Evolutionary conservation across 2,888 invertebrate genomes (phyloP), one percentile per base, ranked within the genome.

Genomic region (Cotesia congregata): DNA sequence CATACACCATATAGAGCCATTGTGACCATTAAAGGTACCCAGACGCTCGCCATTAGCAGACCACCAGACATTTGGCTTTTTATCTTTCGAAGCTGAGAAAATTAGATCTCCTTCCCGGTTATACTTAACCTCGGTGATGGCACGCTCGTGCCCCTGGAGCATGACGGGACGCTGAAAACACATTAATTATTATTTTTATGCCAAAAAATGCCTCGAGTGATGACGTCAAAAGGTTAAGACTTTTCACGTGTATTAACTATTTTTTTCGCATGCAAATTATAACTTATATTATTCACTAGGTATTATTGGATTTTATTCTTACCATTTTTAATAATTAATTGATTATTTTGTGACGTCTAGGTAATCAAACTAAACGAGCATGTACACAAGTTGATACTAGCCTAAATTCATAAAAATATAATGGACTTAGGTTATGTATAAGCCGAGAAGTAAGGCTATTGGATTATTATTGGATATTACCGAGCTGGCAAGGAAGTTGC

Each of bases 81-180:
- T 94, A 91, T 99, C 99, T 90, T 99, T 99, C 7, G 98, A 96
- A 5, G 96, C 94, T 0, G 98, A 97, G 90, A 99, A 99, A 50
- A 99, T 91, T 78, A 99, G 91, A 91, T 99, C 99, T 76, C 99
- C 99, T 90, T 99, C 99, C 68, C 98, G 93, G 90, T 97, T 99
- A 90, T 98, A 99, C 89, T 97, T 98, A 79, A 99, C 97, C 91
- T 98, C 96, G 69, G 99, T 99, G 83, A 99, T 97, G 83, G 99
- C 95, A 94, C 99, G 96, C 90, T 98, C 98, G 91, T 99, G 99
- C 89, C 99, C 99, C 91, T 99, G 98, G 82, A 99, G 93, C 93
- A 98, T 95, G 85, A 99, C 92, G 82, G 99, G 99, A 94, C 97
- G 98, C 99, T 94, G 86, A 12, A 90, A 91, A 70, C 12, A 50